These are phyloP conservation scores for Xiphydria camelus DNA, from an alignment of 2,888 invertebrate genomes.

Conservation along the genomic window DNA sequence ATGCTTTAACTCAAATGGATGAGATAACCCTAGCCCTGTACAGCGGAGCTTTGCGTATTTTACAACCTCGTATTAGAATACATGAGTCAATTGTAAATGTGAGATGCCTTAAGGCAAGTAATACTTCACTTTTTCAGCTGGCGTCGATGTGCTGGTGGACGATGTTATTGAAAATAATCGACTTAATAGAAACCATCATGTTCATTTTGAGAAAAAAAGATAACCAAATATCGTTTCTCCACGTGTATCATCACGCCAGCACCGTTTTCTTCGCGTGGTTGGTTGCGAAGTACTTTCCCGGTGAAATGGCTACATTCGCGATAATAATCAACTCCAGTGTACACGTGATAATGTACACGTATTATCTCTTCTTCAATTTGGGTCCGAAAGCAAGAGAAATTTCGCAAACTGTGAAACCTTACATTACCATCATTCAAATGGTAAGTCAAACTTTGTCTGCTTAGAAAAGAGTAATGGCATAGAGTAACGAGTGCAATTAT, in stretches of 20 bases:
- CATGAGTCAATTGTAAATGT: too few species aligned
- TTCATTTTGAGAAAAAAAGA: conserved; percentile 72
- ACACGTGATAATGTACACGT: conserved; percentile 75
- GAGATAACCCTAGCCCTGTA: too few species aligned
- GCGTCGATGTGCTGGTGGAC: conserved; percentile 61
- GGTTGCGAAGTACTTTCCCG: conserved; percentile 65
- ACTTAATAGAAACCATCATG: conserved; percentile 70
- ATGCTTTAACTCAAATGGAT: too few species aligned
- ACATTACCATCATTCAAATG: conserved; percentile 67
- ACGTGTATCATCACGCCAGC: conserved; percentile 73
- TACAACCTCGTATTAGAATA: too few species aligned
- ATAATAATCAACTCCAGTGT: conserved; percentile 67
- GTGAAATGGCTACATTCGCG: conserved; percentile 65
- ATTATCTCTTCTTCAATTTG: conserved; percentile 69
- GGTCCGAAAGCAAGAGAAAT: too few species aligned
- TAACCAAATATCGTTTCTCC: conserved; percentile 70
- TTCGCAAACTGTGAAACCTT: conserved; percentile 63
- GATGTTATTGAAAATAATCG: conserved; percentile 65
- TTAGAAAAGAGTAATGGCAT: too few species aligned
- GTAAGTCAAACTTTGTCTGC: too few species aligned
- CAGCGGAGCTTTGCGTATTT: too few species aligned
- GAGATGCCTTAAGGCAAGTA: conserved; percentile 59
- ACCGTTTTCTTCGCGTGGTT: conserved; percentile 65
- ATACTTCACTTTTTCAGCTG: conserved; percentile 48
- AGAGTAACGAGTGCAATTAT: too few species aligned